phyloP scores from a whole-genome alignment of 2,888 invertebrate genomes.

The Lasioglossum leucozonium region DNA sequence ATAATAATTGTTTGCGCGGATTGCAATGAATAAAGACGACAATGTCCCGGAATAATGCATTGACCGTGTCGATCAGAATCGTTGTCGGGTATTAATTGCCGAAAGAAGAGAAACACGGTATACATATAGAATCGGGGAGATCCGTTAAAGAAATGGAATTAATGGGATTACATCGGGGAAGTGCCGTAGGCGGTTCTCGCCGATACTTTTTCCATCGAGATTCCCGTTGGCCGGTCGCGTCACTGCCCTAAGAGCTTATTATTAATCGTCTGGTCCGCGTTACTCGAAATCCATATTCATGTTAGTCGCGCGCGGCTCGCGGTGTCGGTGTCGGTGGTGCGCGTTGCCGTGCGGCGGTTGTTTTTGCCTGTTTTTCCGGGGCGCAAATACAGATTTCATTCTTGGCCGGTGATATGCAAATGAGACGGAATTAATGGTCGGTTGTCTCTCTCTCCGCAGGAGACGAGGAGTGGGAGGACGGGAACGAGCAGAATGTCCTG shows the following conservation, averaged over 20 bases:
- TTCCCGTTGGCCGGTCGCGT: conserved; percentile 19
- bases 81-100: not conserved
- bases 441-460: conserved; percentile 75
- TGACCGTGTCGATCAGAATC: not conserved
- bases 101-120: not conserved
- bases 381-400: conserved; percentile 65
- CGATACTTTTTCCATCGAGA: conserved; percentile 28
- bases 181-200: conserved; percentile 4
- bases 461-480: conserved; percentile 82
- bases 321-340: conserved; percentile 13
- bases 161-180: not conserved
- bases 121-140: not conserved
- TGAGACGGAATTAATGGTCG: conserved; percentile 69
- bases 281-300: conserved; percentile 53
- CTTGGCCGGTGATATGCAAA: conserved; percentile 68
- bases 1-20: too few relatives aligned
- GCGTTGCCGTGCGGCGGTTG: not conserved
- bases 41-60: not conserved
- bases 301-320: conserved; percentile 2
- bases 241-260: conserved; percentile 28
- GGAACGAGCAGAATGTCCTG: conserved; percentile 75
- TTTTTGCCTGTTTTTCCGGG: conserved; percentile 37
- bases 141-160: not conserved
- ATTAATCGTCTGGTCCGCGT: conserved; percentile 17
- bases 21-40: too few relatives aligned